phyloP scores from a whole-genome alignment of 1,140 invertebrate genomes.

The Oscheius sp. region DNA sequence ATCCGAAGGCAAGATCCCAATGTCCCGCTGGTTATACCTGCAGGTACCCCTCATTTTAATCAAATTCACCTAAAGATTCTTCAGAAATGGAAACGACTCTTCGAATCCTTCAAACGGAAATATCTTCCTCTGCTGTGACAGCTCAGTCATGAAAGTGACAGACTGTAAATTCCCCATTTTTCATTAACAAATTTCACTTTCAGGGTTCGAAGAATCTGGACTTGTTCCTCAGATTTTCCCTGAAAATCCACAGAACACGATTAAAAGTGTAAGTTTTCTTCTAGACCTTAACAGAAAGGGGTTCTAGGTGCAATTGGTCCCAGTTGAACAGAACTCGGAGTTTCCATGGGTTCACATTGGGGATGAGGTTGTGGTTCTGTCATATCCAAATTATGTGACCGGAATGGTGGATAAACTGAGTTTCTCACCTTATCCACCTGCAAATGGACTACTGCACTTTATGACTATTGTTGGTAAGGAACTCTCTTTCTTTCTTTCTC shows the following conservation, averaged over 20 bases:
- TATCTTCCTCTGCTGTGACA: slow-evolving; percentile 10
- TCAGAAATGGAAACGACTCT: slow-evolving; percentile 7
- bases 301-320: neutral
- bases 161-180: slow-evolving; percentile 1
- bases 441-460: neutral
- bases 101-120: neutral
- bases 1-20: slow-evolving; percentile 1
- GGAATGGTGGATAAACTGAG: neutral
- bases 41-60: neutral
- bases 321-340: neutral
- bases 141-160: neutral
- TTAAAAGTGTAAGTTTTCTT: neutral
- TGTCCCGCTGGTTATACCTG: slow-evolving; percentile 8
- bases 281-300: neutral
- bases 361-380: slow-evolving; percentile 12
- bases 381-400: neutral
- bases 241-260: neutral
- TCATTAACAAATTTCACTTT: too few species aligned
- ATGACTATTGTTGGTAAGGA: slow-evolving; percentile 8
- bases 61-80: too few species aligned
- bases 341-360: slow-evolving; percentile 14
- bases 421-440: neutral
- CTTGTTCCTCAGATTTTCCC: neutral
- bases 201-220: neutral
- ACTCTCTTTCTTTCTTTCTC: too few species aligned